A percentile compares a stretch with the other conserved stretches of the same genome.
Evolutionary conservation across 2,113 vertebrate species (phyloP).

Genomic region (Ifrita kowaldi): DNA sequence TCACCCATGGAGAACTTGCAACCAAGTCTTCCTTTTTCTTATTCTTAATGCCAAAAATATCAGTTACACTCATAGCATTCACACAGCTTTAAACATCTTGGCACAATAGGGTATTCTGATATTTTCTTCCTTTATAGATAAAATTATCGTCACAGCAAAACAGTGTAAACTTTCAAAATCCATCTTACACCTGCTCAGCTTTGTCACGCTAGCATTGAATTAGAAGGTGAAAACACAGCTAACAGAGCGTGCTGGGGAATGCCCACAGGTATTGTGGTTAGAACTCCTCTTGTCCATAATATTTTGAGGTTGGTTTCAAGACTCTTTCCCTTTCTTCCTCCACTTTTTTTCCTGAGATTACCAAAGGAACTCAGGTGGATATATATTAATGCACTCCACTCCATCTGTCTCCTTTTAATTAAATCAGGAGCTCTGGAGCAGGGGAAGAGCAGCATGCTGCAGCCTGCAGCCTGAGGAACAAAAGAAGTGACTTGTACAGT

Average conservation of each 20-base stretch:
- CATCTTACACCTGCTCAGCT: not conserved
- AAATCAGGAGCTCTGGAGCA: not conserved
- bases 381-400: not conserved
- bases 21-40: not conserved
- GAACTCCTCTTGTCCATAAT: not conserved
- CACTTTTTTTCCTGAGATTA: not conserved
- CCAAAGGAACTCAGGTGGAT: not conserved
- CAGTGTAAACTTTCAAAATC: not conserved
- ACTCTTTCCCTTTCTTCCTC: not conserved
- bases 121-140: not conserved
- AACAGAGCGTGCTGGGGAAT: not conserved
- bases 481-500: slow-evolving; percentile 32
- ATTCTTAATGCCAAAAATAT: not conserved
- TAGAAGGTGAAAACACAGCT: not conserved
- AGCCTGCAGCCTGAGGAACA: slow-evolving; percentile 22
- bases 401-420: slow-evolving; percentile 32
- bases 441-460: slow-evolving; percentile 23
- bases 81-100: not conserved
- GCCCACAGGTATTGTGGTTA: not conserved
- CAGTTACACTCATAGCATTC: not conserved
- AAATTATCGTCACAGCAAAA: not conserved
- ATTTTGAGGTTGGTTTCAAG: not conserved
- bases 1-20: not conserved
- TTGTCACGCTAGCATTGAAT: not conserved
- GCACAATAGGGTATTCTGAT: not conserved